Evolutionary conservation across 1,140 invertebrate species (phyloP).

Genomic region (Leptinotarsa undecemlineata): DNA sequence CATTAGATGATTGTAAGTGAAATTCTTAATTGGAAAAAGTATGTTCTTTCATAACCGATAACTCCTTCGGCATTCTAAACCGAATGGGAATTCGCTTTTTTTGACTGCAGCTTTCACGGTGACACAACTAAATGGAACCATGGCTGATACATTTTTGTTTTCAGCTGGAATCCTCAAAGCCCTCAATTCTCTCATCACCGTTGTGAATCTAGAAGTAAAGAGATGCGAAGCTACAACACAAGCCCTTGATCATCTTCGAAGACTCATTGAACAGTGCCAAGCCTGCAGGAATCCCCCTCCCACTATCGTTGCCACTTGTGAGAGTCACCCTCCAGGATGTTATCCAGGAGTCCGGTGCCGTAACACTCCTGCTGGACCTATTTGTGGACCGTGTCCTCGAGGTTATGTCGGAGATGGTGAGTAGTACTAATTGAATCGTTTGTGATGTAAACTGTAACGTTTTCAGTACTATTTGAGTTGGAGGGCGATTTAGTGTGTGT

Average conservation of each 20-base stretch:
- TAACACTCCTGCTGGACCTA: conserved; percentile 70
- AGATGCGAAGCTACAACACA: conserved; percentile 72
- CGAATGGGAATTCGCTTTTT: too few species aligned
- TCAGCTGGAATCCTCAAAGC: conserved; percentile 69
- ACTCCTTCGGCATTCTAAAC: too few species aligned
- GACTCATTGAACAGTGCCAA: conserved; percentile 77
- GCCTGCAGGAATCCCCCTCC: conserved; percentile 58
- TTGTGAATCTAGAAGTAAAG: conserved; percentile 69
- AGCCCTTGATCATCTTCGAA: conserved; percentile 71
- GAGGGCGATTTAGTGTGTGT: too few species aligned
- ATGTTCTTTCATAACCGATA: too few species aligned
- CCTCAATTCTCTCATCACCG: conserved; percentile 73
- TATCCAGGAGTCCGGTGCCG: conserved; percentile 73
- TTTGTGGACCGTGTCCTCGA: conserved; percentile 75
- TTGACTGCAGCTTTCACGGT: too few species aligned
- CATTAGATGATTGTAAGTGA: conserved; percentile 63
- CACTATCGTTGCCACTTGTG: conserved; percentile 37
- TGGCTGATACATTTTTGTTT: conserved; percentile 54
- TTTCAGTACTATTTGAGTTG: too few species aligned
- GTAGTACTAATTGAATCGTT: neutral
- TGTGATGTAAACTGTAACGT: too few species aligned
- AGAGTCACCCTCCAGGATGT: conserved; percentile 53
- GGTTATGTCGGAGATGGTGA: conserved; percentile 77
- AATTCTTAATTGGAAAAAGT: neutral
- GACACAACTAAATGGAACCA: too few species aligned